Evolutionary conservation across 2,797 vertebrate species (phyloP).

Genomic region (Schizothorax lantsangensis): DNA sequence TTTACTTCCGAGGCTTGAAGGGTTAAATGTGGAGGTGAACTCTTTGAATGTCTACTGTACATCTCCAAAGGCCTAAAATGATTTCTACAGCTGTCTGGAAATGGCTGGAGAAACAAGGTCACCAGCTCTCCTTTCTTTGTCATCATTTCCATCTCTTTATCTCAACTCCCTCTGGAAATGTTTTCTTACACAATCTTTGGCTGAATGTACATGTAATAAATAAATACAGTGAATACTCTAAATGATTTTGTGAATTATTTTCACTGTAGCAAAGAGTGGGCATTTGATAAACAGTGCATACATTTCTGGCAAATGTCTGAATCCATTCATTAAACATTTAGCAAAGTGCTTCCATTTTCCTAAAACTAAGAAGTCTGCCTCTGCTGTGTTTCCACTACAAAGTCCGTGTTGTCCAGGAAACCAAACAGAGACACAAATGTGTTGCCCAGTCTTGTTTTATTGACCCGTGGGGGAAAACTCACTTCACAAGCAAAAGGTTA

Average conservation of each 20-base stretch:
- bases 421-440: constrained; percentile 64
- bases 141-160: not conserved
- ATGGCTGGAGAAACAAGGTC: constrained; percentile 22
- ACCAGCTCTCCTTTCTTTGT: constrained; percentile 11
- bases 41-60: constrained; percentile 37
- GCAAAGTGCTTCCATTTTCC: constrained; percentile 2
- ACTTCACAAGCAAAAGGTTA: constrained; percentile 38
- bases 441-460: constrained; percentile 54
- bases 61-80: constrained; percentile 49
- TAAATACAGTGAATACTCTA: not conserved
- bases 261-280: not conserved
- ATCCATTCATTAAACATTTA: not conserved
- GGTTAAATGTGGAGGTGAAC: constrained; percentile 16
- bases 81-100: constrained; percentile 51
- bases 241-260: not conserved
- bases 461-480: constrained; percentile 39
- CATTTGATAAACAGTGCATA: not conserved
- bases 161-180: not conserved
- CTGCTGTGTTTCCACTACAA: constrained; percentile 51
- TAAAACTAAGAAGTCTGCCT: constrained; percentile 25
- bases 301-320: not conserved
- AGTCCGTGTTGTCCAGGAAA: constrained; percentile 61
- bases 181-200: not conserved
- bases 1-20: not conserved
- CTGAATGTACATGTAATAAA: not conserved